Percentiles rank a stretch among this genome's conserved stretches.
These are phyloP conservation scores for Philopedon plagiatum DNA, from an alignment of 2,888 invertebrate genomes.

Conservation along the genomic window DNA sequence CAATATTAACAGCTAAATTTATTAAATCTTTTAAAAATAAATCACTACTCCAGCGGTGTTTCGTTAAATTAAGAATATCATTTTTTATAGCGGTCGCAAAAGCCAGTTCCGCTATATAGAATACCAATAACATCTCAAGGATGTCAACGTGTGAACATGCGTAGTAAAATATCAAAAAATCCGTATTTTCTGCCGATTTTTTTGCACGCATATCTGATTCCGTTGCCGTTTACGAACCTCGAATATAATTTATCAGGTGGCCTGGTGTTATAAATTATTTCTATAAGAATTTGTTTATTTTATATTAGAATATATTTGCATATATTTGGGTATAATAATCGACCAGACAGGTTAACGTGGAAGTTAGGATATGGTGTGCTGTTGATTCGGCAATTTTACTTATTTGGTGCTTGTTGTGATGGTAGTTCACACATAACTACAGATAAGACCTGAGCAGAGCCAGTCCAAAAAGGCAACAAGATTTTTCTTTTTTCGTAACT, in stretches of 20 bases:
- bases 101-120: not conserved
- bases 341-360: not conserved
- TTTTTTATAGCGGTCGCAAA: not conserved
- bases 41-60: not conserved
- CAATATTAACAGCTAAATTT: not conserved
- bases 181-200: not conserved
- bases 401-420: too few species aligned
- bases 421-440: too few species aligned
- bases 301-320: constrained; percentile 27
- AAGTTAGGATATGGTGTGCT: not conserved
- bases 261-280: constrained; percentile 41
- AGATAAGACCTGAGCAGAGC: too few species aligned
- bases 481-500: too few species aligned
- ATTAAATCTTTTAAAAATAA: not conserved
- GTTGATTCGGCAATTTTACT: not conserved
- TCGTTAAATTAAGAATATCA: not conserved
- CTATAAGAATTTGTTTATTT: constrained; percentile 38
- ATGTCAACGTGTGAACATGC: constrained; percentile 2
- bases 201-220: not conserved
- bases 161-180: not conserved
- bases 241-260: constrained; percentile 30
- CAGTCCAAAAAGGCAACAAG: too few species aligned
- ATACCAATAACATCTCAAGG: not conserved
- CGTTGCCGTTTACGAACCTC: not conserved
- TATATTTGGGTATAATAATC: not conserved